Evolutionary conservation across 2,113 vertebrate species (phyloP).

Genomic region (Chiloscyllium plagiosum): DNA sequence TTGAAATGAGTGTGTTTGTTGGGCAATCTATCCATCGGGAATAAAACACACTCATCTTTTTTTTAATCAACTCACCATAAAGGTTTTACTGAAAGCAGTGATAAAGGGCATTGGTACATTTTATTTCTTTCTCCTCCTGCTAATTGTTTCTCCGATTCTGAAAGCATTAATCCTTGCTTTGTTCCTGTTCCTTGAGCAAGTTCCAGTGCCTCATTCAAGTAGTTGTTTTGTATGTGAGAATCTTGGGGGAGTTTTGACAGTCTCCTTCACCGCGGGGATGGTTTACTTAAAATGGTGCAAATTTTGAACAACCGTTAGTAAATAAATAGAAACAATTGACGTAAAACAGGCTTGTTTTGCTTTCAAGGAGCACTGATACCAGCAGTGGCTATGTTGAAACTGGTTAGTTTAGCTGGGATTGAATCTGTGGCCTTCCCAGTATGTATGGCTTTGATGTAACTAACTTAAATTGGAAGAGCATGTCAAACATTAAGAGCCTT

Average conservation of each 20-base stretch:
- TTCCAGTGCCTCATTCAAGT: background rate
- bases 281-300: background rate
- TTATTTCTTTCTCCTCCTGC: background rate
- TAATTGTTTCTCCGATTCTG: background rate
- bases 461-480: background rate
- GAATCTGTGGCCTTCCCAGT: background rate
- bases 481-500: background rate
- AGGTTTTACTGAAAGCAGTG: background rate
- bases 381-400: background rate
- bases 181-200: background rate
- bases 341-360: background rate
- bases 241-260: background rate
- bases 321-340: background rate
- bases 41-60: background rate
- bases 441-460: background rate
- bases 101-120: background rate
- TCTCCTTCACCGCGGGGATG: background rate
- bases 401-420: background rate
- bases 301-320: background rate
- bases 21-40: background rate
- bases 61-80: background rate
- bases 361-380: background rate
- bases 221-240: background rate
- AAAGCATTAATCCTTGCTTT: background rate
- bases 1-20: background rate